These are phyloP conservation scores for Astreopora myriophthalma DNA, from an alignment of 64 coral and sea anemone genomes.

Conservation along the genomic window DNA sequence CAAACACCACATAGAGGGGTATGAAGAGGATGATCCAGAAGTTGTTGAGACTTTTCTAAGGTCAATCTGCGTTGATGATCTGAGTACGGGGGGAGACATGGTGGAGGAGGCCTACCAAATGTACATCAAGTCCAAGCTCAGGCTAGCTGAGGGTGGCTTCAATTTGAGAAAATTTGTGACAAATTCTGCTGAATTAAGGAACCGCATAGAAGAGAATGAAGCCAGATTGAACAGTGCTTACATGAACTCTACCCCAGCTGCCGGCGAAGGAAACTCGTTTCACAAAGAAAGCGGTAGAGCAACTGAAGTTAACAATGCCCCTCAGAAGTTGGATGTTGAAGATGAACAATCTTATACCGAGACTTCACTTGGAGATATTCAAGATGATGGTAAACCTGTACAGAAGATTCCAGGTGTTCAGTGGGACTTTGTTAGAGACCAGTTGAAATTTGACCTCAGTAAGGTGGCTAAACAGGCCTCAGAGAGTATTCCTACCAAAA, in stretches of 20 bases:
- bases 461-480: neutral
- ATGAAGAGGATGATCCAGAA: neutral
- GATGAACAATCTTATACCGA: too few species aligned
- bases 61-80: slow-evolving; percentile 43
- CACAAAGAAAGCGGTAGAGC: too few species aligned
- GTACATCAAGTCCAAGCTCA: slow-evolving; percentile 28
- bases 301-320: too few species aligned
- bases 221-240: neutral
- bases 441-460: neutral
- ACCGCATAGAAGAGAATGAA: neutral
- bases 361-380: too few species aligned
- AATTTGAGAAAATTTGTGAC: slow-evolving; percentile 52
- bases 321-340: too few species aligned
- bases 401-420: neutral
- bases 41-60: slow-evolving; percentile 1
- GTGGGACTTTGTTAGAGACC: neutral
- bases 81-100: neutral
- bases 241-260: too few species aligned
- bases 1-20: neutral
- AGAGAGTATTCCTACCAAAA: neutral
- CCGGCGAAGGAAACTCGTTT: too few species aligned
- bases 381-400: neutral
- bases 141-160: slow-evolving; percentile 50
- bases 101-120: neutral
- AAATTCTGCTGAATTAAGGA: neutral